These are phyloP conservation scores for Eriocheir sinensis DNA, from an alignment of 1,140 invertebrate species.

Conservation along the genomic window DNA sequence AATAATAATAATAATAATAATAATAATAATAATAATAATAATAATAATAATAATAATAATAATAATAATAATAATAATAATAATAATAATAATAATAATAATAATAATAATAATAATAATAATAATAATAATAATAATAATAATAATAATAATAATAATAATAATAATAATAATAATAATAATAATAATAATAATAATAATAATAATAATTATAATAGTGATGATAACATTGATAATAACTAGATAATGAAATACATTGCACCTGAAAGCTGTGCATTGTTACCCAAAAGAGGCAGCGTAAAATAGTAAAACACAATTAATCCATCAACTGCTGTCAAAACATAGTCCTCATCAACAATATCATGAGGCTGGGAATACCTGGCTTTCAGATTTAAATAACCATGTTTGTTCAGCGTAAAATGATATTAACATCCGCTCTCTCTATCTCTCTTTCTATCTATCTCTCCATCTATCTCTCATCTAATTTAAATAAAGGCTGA, in stretches of 20 bases:
- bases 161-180: neutral
- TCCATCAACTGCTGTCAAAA: neutral
- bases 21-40: slow-evolving; percentile 2
- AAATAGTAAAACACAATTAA: neutral
- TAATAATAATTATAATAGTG: neutral
- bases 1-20: slow-evolving; percentile 28
- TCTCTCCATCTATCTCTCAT: no score
- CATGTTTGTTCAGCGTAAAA: no score
- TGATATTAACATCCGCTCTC: no score
- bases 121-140: slow-evolving; percentile 28
- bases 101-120: slow-evolving; percentile 28
- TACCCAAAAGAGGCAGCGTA: neutral
- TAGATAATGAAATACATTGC: neutral
- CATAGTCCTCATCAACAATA: neutral
- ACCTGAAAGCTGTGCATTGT: no score
- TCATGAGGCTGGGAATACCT: neutral
- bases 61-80: slow-evolving; percentile 2
- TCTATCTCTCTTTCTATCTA: no score
- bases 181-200: neutral
- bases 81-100: slow-evolving; percentile 28
- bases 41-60: slow-evolving; percentile 2
- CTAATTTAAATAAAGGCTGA: no score
- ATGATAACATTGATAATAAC: neutral
- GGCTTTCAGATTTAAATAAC: no score
- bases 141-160: slow-evolving; percentile 28